Evolutionary conservation across 2,797 vertebrate species (phyloP).

Genomic region (Apogon talboti): DNA sequence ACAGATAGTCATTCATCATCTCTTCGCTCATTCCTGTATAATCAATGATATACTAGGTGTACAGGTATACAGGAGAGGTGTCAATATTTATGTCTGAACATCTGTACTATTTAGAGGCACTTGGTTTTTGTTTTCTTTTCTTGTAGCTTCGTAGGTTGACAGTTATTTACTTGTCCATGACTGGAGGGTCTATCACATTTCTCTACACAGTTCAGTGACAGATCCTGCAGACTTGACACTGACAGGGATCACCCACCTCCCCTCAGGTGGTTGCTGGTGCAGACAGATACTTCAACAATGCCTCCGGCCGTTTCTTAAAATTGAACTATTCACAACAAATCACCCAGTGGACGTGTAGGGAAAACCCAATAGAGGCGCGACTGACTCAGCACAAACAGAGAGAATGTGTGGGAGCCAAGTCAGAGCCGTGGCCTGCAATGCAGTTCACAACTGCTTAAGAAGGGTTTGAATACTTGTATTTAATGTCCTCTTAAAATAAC

Average conservation of each 20-base stretch:
- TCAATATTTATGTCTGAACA: too few species aligned
- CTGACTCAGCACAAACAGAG: slow-evolving; percentile 41
- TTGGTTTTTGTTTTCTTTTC: neutral
- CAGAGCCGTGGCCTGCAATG: slow-evolving; percentile 13
- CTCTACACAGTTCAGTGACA: slow-evolving; percentile 12
- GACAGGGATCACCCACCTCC: slow-evolving; percentile 1
- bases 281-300: slow-evolving; percentile 46
- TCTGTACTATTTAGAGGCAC: too few species aligned
- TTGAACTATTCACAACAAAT: slow-evolving; percentile 52
- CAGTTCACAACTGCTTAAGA: slow-evolving; percentile 12
- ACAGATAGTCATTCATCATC: too few species aligned
- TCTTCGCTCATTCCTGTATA: too few species aligned
- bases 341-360: slow-evolving; percentile 36
- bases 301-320: slow-evolving; percentile 47
- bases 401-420: slow-evolving; percentile 27
- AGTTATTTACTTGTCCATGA: neutral
- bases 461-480: too few species aligned
- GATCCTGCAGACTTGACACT: neutral
- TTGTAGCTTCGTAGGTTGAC: neutral
- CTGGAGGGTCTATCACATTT: neutral
- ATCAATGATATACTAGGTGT: too few species aligned
- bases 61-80: too few species aligned
- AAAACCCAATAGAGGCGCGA: slow-evolving; percentile 46
- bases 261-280: slow-evolving; percentile 23
- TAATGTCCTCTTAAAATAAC: too few species aligned